Evolutionary conservation across 2,113 vertebrate genomes (phyloP), one percentile per base, ranked within the genome.

Genomic region (Phylloscopus trochilus): DNA sequence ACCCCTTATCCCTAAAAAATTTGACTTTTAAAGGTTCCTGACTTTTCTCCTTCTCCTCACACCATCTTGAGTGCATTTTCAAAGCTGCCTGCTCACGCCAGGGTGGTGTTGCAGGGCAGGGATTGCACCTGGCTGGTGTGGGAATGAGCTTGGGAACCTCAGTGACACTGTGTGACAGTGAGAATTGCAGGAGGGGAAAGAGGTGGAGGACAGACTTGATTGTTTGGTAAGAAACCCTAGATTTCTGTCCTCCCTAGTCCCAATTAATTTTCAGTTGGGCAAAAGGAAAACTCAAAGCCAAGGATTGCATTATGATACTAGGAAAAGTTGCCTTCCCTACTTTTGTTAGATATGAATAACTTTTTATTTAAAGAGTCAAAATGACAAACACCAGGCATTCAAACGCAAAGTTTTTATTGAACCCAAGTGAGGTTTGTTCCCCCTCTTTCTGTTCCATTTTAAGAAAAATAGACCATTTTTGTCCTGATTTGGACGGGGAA

Each of bases 401-500:
- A 95, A 85, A 94, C 67, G 0, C 67, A 67, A 94, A 96, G 94
- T 96, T 96, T 90, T 92, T 93, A 93, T 93, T 92, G 83, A 94
- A 89, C 94, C 83, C 64, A 52, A 89, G 77, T 41, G 86, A 52
- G 31, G 59, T 26, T 94, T 95, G 93, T 46, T 3, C 35, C 56
- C 92, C 80, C 27, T 78, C 49, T 78, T 93, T 95, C 84, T 90
- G 91, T 93, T 96, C 94, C 92, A 93, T 96, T 93, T 94, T 92
- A 87, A 91, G 96, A 89, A 97, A 96, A 96, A 94, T 72, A 93
- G 89, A 89, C 89, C 89, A 72, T 92, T 97, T 94, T 94, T 90
- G 64, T 92, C 92, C 95, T 96, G 95, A 94, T 97, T 96, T 96
- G 92, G 96, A 95, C 89, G 89, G 91, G 64, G 94, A 95, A 96